Conservation (phyloP, 2,797 vertebrate genomes). For the Acanthurus leucopareius region DNA sequence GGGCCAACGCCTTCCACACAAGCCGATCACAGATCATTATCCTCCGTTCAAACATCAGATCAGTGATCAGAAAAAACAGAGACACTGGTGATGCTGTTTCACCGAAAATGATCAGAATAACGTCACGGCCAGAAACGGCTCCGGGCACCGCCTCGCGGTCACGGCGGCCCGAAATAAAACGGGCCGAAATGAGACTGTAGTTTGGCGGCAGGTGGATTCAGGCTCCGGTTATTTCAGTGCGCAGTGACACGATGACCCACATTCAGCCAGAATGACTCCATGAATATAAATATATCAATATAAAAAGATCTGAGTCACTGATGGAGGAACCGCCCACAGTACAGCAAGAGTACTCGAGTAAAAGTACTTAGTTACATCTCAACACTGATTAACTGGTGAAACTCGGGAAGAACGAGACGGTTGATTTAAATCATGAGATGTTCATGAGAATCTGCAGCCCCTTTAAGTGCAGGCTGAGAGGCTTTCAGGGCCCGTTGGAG, state of each 20-base stretch:
- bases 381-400: no score
- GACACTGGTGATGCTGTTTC: rapidly evolving
- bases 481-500: background rate
- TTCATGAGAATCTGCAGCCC: no score
- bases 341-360: background rate
- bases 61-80: background rate
- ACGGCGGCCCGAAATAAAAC: background rate
- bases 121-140: background rate
- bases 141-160: no score
- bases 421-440: no score
- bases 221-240: slow-evolving; percentile 36
- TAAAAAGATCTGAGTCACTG: background rate
- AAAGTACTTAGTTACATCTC: background rate
- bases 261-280: slow-evolving; percentile 25
- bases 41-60: background rate
- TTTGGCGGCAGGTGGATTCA: background rate
- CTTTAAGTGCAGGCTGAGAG: background rate
- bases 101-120: background rate
- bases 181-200: slow-evolving; percentile 5
- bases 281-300: background rate
- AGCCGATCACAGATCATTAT: background rate
- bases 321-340: background rate
- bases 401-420: no score
- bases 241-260: slow-evolving; percentile 39
- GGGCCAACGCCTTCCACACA: slow-evolving; percentile 41